A percentile compares a stretch with the other conserved stretches of the same genome.
These are phyloP conservation scores for Neotoma lepida DNA, from an alignment of 2,113 vertebrate genomes.

Conservation along the genomic window DNA sequence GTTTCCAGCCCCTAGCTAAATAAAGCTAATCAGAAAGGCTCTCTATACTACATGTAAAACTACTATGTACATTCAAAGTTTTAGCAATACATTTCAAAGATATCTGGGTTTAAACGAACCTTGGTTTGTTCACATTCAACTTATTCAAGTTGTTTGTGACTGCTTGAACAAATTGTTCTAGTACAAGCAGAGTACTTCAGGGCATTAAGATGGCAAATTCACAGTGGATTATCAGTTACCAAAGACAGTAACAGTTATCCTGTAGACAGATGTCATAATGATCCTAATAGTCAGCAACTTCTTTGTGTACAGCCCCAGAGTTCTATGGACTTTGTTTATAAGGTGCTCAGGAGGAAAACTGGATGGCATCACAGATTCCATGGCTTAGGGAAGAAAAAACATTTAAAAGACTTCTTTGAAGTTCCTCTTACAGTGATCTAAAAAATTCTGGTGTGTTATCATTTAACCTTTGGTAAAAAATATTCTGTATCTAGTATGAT, in stretches of 20 bases:
- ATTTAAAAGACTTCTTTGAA: not conserved
- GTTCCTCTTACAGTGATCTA: not conserved
- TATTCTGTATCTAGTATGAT: not conserved
- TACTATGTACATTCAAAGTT: slow-evolving; percentile 11
- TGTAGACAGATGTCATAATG: not conserved
- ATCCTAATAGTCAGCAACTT: not conserved
- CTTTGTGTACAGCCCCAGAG: not conserved
- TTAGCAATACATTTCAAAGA: not conserved
- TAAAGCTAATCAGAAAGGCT: too few species aligned
- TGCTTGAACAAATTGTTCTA: not conserved
- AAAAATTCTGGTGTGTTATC: not conserved
- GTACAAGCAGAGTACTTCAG: not conserved
- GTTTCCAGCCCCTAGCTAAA: not conserved
- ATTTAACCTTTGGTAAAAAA: slow-evolving; percentile 4
- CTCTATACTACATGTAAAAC: not conserved
- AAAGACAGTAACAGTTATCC: not conserved
- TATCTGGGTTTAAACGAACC: not conserved
- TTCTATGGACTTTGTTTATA: not conserved
- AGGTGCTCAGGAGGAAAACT: not conserved
- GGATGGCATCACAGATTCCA: not conserved
- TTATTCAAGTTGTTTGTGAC: slow-evolving; percentile 29
- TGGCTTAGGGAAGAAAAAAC: not conserved
- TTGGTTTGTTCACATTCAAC: not conserved
- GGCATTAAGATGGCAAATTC: not conserved
- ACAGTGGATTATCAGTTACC: not conserved